Base-by-base conservation (phyloP, 2,797 vertebrate species). In the Danionella dracula region DNA sequence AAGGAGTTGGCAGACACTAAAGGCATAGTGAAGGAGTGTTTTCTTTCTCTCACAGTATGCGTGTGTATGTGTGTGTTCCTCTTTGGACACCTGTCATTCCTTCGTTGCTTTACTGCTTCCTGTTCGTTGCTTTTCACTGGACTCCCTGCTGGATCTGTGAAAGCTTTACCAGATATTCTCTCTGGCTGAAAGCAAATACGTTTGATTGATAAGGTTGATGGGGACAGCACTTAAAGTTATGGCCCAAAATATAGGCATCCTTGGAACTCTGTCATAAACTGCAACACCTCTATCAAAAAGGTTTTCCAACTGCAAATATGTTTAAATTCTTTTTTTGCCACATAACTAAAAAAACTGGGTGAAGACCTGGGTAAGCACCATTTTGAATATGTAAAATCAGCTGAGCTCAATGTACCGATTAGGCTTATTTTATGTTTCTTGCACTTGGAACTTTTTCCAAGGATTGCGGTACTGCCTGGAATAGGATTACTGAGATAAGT, bases 1-100 rank as follows among this genome's bases (percentile, higher is more conserved):
- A 74, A 57, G 11, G 58, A 61, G 49, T 9, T 68, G 75, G 60
- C 64, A 68, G 45, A 11, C 41, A 63, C 17, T 64, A 62, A 69
- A 45, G 13, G 20, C 60, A 56, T 41, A 62, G 27, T 56, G n/a
- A 31, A 62, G 19, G 21, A 60, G n/a, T n/a, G n/a, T 40, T 55
- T 40, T 40, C 48, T 56, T 45, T 40, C 37, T 63, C 12, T 10
- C 37, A 59, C 51, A 49, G 55, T 51, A 49, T 49, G 48, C 40
- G 37, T 16, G 40, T 57, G 37, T 44, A 58, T 44, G 70, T 35
- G 46, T 13, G 31, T 41, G 61, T 51, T 34, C 40, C 34, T 60
- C 40, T 54, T 58, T 60, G 44, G 29, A 46, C 61, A 74, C 50
- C 67, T 61, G 50, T 37, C 58, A 21, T 66, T 60, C 31, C 42